phyloP scores from a whole-genome alignment of 2,797 vertebrate genomes.

The Emys orbicularis region DNA sequence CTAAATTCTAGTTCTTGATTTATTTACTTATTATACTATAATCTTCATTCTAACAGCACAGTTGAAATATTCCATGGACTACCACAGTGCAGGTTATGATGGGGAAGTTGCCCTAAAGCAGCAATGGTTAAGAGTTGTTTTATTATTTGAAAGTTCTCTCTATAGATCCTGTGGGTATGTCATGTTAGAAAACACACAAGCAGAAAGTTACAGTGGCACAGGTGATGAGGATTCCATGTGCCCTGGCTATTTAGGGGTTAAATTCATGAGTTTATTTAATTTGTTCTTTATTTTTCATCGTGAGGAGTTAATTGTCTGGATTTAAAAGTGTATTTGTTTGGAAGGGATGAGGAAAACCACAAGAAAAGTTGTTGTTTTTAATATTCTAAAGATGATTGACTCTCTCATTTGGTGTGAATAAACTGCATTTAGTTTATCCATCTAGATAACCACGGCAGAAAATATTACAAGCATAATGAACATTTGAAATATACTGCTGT shows the following conservation, averaged over 20 bases:
- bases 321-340: not conserved
- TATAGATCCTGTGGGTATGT: not conserved
- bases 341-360: not conserved
- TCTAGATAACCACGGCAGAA: not conserved
- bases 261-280: not conserved
- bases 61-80: not conserved
- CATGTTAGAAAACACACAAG: not conserved
- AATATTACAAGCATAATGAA: not conserved
- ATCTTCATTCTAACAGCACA: not conserved
- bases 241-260: not conserved
- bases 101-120: not conserved
- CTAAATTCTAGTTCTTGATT: not conserved
- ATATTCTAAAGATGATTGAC: not conserved
- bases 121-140: not conserved
- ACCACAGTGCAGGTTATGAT: not conserved
- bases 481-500: not conserved
- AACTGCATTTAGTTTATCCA: not conserved
- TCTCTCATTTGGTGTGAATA: not conserved
- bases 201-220: not conserved
- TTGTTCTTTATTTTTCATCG: slow-evolving; percentile 1
- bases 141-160: not conserved
- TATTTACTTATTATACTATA: not conserved
- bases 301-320: not conserved
- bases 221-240: not conserved
- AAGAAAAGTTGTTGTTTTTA: not conserved